Conservation (phyloP, 1,140 invertebrate species). For the Drosophila lacertosa region DNA sequence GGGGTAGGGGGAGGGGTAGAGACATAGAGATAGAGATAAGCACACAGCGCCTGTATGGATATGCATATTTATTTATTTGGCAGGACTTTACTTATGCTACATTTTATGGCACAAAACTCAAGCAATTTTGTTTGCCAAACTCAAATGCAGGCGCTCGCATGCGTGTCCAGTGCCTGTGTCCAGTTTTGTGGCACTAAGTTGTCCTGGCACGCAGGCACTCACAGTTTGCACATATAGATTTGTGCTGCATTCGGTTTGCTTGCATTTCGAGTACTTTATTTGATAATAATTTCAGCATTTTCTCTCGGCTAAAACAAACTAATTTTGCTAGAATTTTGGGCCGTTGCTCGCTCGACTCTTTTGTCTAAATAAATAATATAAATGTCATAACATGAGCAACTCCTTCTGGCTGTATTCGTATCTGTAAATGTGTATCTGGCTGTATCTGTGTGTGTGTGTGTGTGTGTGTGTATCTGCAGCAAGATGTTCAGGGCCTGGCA, state of each 20-base stretch:
- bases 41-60: conserved; percentile 20
- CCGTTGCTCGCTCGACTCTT: conserved; percentile 45
- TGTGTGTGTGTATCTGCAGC: conserved; percentile 19
- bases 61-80: conserved; percentile 79
- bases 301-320: conserved; percentile 61
- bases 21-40: neutral
- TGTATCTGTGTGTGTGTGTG: conserved; percentile 22
- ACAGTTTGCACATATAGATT: too few species aligned
- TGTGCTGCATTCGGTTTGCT: neutral
- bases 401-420: conserved; percentile 24
- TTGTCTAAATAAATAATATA: conserved; percentile 80
- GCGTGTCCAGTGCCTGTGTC: conserved; percentile 17
- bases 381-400: conserved; percentile 69
- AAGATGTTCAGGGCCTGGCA: conserved; percentile 5
- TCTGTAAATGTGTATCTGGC: conserved; percentile 18
- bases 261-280: conserved; percentile 51
- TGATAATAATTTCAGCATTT: conserved; percentile 69
- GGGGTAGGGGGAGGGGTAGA: conserved; percentile 2
- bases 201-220: too few species aligned
- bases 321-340: conserved; percentile 49
- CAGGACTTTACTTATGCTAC: conserved; percentile 75
- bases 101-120: conserved; percentile 48
- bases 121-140: conserved; percentile 67
- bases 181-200: conserved; percentile 52
- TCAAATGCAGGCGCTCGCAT: conserved; percentile 48